A percentile compares a stretch with the other conserved stretches of the same genome.
Evolutionary conservation across 2,113 vertebrate genomes (phyloP).

Genomic region (Gambusia affinis): DNA sequence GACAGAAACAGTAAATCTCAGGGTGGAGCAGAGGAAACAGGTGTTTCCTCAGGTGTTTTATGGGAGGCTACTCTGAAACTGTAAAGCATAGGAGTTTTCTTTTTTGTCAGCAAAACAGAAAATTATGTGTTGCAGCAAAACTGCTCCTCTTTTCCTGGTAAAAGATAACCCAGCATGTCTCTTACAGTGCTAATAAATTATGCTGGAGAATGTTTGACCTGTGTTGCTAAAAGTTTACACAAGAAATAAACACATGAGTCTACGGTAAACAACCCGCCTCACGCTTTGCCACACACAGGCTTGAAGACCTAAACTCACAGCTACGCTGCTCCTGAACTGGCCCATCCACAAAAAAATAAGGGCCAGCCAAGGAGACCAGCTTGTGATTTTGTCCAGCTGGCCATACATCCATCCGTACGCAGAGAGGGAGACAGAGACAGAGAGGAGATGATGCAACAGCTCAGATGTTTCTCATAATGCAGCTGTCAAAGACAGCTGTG

Average conservation of each 20-base stretch:
- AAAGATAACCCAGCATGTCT: background rate
- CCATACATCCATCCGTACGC: conserved; percentile 13
- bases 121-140: background rate
- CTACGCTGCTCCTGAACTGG: background rate
- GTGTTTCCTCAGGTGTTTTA: background rate
- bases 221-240: conserved; percentile 23
- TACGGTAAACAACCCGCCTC: conserved; percentile 49
- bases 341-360: background rate
- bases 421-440: background rate
- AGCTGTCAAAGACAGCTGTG: conserved; percentile 75
- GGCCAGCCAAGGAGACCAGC: background rate
- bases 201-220: conserved; percentile 15
- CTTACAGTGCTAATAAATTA: background rate
- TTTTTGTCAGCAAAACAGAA: background rate
- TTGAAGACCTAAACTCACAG: background rate
- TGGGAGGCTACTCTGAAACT: background rate
- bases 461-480: conserved; percentile 70
- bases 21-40: background rate
- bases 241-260: conserved; percentile 38
- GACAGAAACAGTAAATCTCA: background rate
- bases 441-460: conserved; percentile 71
- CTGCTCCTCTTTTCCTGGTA: background rate
- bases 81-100: background rate
- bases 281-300: conserved; percentile 5
- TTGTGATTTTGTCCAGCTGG: conserved; percentile 34